Percentiles rank a stretch among this genome's conserved stretches.
Conservation (phyloP, 2,113 vertebrate species). For the Alaudala cheleensis region DNA sequence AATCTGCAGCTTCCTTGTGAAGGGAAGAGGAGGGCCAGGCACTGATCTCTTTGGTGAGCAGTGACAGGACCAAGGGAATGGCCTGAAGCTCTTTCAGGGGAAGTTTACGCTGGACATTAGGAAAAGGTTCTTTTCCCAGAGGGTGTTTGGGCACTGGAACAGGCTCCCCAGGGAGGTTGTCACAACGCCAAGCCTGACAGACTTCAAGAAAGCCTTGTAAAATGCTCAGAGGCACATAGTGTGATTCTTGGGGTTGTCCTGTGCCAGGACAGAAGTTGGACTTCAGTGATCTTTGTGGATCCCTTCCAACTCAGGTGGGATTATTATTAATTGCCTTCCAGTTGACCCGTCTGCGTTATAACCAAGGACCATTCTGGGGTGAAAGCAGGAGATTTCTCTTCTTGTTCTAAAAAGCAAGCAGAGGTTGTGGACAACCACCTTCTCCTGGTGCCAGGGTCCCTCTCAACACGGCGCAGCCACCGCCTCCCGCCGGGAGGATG, state of each 20-base stretch:
- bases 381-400: not conserved
- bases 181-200: not conserved
- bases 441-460: not conserved
- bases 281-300: not conserved
- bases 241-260: not conserved
- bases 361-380: accelerated
- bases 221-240: not conserved
- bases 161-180: not conserved
- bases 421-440: accelerated
- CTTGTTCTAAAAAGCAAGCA: too few species aligned
- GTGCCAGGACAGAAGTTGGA: not conserved
- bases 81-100: too few species aligned
- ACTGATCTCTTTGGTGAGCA: too few species aligned
- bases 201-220: not conserved
- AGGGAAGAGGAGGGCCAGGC: too few species aligned
- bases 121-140: not conserved
- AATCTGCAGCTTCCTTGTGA: too few species aligned
- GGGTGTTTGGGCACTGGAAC: accelerated
- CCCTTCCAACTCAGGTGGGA: not conserved
- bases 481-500: accelerated
- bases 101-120: too few species aligned
- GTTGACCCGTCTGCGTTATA: not conserved
- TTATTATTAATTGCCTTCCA: not conserved
- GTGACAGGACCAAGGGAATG: too few species aligned
- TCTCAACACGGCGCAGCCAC: accelerated